Evolutionary conservation across 2,113 vertebrate species (phyloP), one percentile per base, ranked within the genome.

Genomic region (Nerophis lumbriciformis): DNA sequence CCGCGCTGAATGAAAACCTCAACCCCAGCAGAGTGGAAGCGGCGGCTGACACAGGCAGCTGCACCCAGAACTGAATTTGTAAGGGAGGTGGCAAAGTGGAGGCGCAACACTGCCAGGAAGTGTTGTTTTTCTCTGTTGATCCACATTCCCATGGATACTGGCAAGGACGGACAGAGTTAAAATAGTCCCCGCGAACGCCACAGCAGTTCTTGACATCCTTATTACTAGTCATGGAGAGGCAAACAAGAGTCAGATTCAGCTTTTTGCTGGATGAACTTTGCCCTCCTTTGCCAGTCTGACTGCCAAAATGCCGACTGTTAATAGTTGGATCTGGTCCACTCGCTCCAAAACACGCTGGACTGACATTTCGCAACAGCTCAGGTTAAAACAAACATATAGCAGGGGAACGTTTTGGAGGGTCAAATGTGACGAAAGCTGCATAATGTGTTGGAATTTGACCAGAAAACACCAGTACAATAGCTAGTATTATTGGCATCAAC

Each of bases 51-150:
- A 60, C 80, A 74, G 71, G 68, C 82, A 85, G 81, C 83, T 80
- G 82, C 71, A 68, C 68, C 53, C 48, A 81, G 76, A 76, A 73
- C 73, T 82, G 71, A 78, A 78, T 83, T 78, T 88, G 79, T 81
- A 80, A 75, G 78, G 78, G 77, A 77, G 80, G 83, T 83, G 79
- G 86, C 75, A 79, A 80, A 82, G 78, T 76, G 71, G 78, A 81
- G 59, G 48, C 79, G 66, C 8, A 72, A 78, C 69, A 49, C 70
- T 84, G 77, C 82, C 87, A 84, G 78, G 71, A 87, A 86, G 65
- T 75, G 76, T 79, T 86, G 81, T 82, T 85, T 81, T 68, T 74
- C 71, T 71, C 67, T 84, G 78, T 85, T 85, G 79, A 59, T 69
- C 50, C 72, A 62, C 58, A 75, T 73, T 84, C 63, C 80, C 83